Evolutionary conservation across 2,113 vertebrate genomes (phyloP).

Genomic region (Aspiorhynchus laticeps): DNA sequence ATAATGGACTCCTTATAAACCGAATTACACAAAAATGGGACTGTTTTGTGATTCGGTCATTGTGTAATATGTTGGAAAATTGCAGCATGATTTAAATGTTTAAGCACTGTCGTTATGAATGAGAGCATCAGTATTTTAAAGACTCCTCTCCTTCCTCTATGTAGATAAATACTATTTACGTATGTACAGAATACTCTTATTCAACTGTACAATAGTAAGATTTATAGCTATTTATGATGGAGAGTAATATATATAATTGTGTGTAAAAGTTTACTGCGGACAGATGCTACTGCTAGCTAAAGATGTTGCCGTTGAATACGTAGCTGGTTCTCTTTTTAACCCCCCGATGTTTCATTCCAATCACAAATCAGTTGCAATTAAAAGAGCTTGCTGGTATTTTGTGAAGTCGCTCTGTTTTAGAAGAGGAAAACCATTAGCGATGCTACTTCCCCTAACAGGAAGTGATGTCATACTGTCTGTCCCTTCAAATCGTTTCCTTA

Average conservation of each 20-base stretch:
- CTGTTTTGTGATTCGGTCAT: conserved; percentile 17
- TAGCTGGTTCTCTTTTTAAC: conserved; percentile 36
- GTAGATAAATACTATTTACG: conserved; percentile 69
- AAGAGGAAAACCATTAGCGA: neutral
- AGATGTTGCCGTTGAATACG: conserved; percentile 25
- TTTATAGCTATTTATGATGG: conserved; percentile 79
- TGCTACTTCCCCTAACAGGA: conserved; percentile 22
- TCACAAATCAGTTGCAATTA: neutral
- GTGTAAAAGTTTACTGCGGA: conserved; percentile 57
- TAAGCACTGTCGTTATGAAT: conserved; percentile 7
- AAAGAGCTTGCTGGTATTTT: conserved; percentile 5
- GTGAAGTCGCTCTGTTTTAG: neutral
- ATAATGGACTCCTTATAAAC: conserved; percentile 7
- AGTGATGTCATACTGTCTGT: conserved; percentile 20
- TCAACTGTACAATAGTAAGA: conserved; percentile 51
- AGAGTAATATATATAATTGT: conserved; percentile 79
- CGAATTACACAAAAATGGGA: neutral
- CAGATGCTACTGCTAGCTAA: conserved; percentile 39
- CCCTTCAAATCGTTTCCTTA: conserved; percentile 54
- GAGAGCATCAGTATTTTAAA: conserved; percentile 35
- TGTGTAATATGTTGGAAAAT: conserved; percentile 14
- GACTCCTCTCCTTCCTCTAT: conserved; percentile 51
- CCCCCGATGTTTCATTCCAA: neutral
- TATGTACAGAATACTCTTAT: conserved; percentile 54
- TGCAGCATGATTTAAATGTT: conserved; percentile 2